Base-by-base conservation (phyloP, 2,113 vertebrate species). In the Turdus rufiventris region DNA sequence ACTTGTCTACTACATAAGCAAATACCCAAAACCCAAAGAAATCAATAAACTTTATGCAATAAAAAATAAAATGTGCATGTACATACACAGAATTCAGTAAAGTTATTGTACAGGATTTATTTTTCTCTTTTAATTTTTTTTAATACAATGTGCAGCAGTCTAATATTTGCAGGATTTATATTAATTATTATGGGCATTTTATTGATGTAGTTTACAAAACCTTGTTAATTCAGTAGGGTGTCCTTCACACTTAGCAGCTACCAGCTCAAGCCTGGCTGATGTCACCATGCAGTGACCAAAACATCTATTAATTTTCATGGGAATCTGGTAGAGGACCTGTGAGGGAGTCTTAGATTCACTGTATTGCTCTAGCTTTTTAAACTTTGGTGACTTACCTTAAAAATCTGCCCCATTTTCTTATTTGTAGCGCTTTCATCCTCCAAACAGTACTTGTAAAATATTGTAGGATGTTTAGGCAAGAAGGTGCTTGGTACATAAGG, bases 11-110 rank as follows among this genome's bases (percentile, higher is more conserved):
- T 94, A 85, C 50, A 58, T 31, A 50, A 91, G 33, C 23, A 91
- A 92, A 91, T 33, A 85, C 51, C 33, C 20, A 88, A 89, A 92
- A 14, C 68, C 78, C 42, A 95, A 97, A 92, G 29, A 93, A 96
- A 96, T 93, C 47, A 19, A 91, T 88, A n/a, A n/a, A 40, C 5
- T 91, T 18, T 88, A 38, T 76, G 20, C 16, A 76, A 18, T 50
- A 84, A 63, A 21, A 25, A 91, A 73, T 90, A 80, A 50, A 76
- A 91, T 13, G 15, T 61, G 26, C n/a, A 28, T 80, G 33, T 15
- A 25, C 8, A 36, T 25, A 14, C 19, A 87, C 17, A 75, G 1
- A 74, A 28, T 40, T 96, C 65, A 72, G 71, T 81, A 75, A 82
- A 88, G 24, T 38, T 89, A 8, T 73, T 81, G 29, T 14, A 31